Evolutionary conservation across 2,797 vertebrate species (phyloP).

Genomic region (Lepidocolaptes lacrymiger): DNA sequence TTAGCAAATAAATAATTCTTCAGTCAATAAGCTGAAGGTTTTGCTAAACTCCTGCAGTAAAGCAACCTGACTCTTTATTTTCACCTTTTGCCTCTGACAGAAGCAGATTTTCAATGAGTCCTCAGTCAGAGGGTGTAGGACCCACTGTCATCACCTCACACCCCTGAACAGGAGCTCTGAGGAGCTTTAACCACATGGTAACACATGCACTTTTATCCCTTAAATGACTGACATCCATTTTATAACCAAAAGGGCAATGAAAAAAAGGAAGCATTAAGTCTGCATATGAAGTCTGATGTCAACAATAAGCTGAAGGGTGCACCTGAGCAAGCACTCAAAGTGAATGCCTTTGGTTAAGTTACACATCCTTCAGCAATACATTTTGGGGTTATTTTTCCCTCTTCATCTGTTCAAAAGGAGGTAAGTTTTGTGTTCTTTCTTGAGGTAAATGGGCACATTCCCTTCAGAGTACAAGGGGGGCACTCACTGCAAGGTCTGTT

Average conservation of each 20-base stretch:
- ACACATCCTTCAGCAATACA: fast-evolving
- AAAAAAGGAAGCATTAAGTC: not conserved
- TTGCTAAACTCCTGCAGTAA: not conserved
- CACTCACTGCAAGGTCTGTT: not conserved
- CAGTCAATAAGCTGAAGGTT: not conserved
- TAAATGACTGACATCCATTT: not conserved
- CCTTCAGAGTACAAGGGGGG: not conserved
- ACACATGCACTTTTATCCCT: not conserved
- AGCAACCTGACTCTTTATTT: not conserved
- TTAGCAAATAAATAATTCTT: not conserved
- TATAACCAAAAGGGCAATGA: not conserved
- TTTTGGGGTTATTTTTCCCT: not conserved
- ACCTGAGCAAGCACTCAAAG: not conserved
- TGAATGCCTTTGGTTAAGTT: not conserved
- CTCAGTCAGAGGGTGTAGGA: not conserved
- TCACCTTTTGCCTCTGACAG: not conserved
- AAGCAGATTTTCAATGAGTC: not conserved
- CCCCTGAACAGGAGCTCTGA: not conserved
- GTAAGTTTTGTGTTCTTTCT: not conserved
- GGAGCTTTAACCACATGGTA: not conserved
- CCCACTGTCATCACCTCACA: not conserved
- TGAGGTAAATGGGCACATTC: not conserved
- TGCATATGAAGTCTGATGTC: not conserved
- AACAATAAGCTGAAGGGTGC: not conserved
- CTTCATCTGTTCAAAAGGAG: not conserved